Conservation (phyloP, 92 coral and sea anemone genomes). For the Siderastrea radians region DNA sequence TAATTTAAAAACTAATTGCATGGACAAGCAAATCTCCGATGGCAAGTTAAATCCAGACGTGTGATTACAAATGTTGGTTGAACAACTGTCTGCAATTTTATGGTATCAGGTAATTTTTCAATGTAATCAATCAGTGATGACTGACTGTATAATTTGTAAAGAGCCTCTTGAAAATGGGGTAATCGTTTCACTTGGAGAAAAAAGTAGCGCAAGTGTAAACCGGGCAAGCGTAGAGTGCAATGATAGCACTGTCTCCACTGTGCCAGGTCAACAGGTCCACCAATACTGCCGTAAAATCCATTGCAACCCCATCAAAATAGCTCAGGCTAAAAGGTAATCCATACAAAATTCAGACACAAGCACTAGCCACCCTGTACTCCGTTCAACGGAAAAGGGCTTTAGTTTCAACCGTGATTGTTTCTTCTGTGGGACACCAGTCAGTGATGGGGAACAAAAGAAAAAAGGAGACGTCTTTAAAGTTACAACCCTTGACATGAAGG, state of each 20-base stretch:
- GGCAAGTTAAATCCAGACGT: too few species aligned
- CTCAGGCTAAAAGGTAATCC: conserved; percentile 1
- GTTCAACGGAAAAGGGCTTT: too few species aligned
- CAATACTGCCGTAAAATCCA: neutral
- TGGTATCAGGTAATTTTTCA: neutral
- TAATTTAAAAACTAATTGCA: too few species aligned
- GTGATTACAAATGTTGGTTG: too few species aligned
- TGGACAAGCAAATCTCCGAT: too few species aligned
- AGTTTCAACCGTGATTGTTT: too few species aligned
- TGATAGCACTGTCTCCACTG: conserved; percentile 21
- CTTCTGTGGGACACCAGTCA: too few species aligned
- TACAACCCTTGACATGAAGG: too few species aligned
- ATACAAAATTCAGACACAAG: neutral
- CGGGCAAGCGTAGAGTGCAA: conserved; percentile 12
- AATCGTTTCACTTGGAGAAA: neutral
- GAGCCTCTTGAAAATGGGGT: conserved; percentile 16
- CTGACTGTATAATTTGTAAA: too few species aligned
- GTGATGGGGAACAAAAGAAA: too few species aligned
- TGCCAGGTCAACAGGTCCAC: conserved; percentile 38
- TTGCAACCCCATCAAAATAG: conserved; percentile 22
- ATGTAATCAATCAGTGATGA: neutral
- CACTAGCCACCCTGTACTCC: too few species aligned
- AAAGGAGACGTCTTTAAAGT: too few species aligned
- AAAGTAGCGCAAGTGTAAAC: neutral
- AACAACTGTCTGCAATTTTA: neutral